A percentile compares a stretch with the other conserved stretches of the same genome.
Conservation (phyloP, 2,888 invertebrate species). For the Griposia aprilina region DNA sequence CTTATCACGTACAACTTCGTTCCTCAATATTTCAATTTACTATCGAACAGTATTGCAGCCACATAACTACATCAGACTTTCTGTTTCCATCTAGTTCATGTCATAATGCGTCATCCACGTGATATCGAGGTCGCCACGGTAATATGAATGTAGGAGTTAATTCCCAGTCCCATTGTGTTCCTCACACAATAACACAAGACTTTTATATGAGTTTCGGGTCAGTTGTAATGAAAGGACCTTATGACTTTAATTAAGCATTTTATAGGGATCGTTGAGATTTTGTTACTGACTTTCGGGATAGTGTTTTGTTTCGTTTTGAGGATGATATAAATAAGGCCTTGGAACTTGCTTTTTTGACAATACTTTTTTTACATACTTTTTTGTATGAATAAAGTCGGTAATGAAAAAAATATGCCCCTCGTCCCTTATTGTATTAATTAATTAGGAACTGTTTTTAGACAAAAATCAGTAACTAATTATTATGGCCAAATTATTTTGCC, state of each 20-base stretch:
- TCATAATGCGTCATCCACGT: slow-evolving; percentile 51
- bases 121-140: slow-evolving; percentile 59
- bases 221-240: slow-evolving; percentile 49
- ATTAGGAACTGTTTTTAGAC: background rate
- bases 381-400: background rate
- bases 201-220: slow-evolving; percentile 60
- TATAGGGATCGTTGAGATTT: slow-evolving; percentile 48
- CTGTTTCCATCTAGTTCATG: slow-evolving; percentile 35
- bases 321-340: background rate
- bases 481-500: too few species aligned
- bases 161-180: slow-evolving; percentile 60
- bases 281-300: slow-evolving; percentile 20
- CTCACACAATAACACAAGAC: slow-evolving; percentile 56
- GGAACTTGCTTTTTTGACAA: background rate
- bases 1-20: background rate
- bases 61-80: slow-evolving; percentile 10
- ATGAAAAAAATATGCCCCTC: background rate
- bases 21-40: background rate
- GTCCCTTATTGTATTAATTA: background rate
- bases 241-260: slow-evolving; percentile 62
- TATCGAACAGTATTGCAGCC: background rate
- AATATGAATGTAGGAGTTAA: slow-evolving; percentile 62
- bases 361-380: too few species aligned
- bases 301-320: slow-evolving; percentile 48
- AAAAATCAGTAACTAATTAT: too few species aligned